Base-by-base conservation (phyloP, 1,140 invertebrate species). In the Drosophila sproati region DNA sequence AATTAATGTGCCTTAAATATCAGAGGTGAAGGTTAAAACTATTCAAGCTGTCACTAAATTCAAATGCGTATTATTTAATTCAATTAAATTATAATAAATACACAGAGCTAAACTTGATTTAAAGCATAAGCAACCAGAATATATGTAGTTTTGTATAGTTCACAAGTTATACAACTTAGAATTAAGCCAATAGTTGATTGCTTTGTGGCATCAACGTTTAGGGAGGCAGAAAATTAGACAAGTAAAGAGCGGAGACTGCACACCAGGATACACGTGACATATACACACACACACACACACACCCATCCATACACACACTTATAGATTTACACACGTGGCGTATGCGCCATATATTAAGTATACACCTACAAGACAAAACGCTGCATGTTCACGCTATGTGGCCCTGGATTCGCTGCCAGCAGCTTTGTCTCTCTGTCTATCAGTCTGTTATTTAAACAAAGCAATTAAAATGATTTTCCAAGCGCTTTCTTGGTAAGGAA, bases 401-500 rank as follows among this genome's bases (percentile, higher is more conserved):
- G 43, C 41, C 20, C 57, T 59, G 52, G 45, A 45, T 67, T 39
- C 59, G 20, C 59, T 20, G 50, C 20, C 20, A 20, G 39, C 59
- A 71, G 50, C 54, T 62, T 60, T 20, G 20, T 20, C 20, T 20
- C 1, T 20, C 20, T 20, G 20, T 20, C 20, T 20, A 20, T 20
- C 20, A 20, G 64, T 77, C 66, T 83, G 73, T 88, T 87, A 83
- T 88, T 87, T 87, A 88, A 87, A 87, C 83, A 87, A 71, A 87
- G 88, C 82, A 87, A 87, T 87, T 87, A 87, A 87, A 88, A 88
- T 81, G 80, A 88, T 87, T 87, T 87, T 77, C 66, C 79, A 64
- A 74, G 62, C 68, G 60, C 74, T 64, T 69, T 78, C 63, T 47
- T 48, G 51, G 43, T 45, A 60, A 51, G 56, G 48, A 52, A 47